Conservation (phyloP, 2,888 invertebrate species). For the Pseudolycoriella hygida region DNA sequence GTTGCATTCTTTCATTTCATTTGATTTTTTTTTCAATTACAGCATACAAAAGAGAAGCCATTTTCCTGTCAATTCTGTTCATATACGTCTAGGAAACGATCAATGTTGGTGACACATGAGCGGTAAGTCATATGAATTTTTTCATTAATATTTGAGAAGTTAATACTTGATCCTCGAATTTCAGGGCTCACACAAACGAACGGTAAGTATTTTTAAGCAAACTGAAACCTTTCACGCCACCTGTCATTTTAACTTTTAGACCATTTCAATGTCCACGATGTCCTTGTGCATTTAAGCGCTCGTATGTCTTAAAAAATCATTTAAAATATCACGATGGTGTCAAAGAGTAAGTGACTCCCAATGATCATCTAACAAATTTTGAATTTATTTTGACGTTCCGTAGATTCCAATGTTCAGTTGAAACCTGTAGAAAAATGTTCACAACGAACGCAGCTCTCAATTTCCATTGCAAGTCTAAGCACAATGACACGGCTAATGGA, state of each 20-base stretch:
- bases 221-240: too few relatives aligned
- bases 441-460: slow-evolving; percentile 1
- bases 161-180: too few relatives aligned
- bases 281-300: not conserved
- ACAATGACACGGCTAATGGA: not conserved
- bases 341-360: slow-evolving; percentile 1
- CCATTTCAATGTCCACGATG: not conserved
- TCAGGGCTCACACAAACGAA: not conserved
- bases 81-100: too few relatives aligned
- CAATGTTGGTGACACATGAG: too few relatives aligned
- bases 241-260: not conserved
- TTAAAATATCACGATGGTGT: slow-evolving; percentile 1
- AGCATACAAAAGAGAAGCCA: too few relatives aligned
- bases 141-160: too few relatives aligned
- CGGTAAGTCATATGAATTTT: too few relatives aligned
- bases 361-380: not conserved
- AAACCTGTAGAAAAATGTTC: not conserved
- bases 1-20: too few relatives aligned
- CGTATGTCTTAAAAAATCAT: slow-evolving; percentile 3
- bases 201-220: too few relatives aligned
- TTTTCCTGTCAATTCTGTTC: too few relatives aligned
- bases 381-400: not conserved
- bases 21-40: too few relatives aligned
- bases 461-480: not conserved
- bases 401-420: slow-evolving; percentile 1